These are phyloP conservation scores for Embiotoca jacksoni DNA, from an alignment of 2,113 vertebrate species.

Conservation along the genomic window DNA sequence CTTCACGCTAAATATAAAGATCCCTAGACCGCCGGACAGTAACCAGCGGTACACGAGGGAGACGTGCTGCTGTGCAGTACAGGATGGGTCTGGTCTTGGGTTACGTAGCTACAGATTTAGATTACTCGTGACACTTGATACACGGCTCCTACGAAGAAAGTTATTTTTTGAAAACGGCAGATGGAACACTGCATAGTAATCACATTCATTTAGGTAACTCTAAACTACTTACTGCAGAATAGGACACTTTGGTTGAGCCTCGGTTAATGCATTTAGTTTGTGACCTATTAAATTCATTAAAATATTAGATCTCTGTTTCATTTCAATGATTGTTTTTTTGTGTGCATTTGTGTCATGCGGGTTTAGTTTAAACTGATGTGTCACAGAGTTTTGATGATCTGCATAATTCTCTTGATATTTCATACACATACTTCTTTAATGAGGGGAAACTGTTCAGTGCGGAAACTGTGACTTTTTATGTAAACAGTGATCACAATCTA, in stretches of 20 bases:
- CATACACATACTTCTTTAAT: background rate
- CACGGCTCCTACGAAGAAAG: conserved; percentile 22
- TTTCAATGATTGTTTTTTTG: background rate
- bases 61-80: conserved; percentile 30
- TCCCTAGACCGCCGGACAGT: conserved; percentile 28
- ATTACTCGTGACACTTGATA: conserved; percentile 30
- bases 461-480: background rate
- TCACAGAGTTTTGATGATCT: no score
- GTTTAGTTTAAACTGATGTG: no score
- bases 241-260: no score
- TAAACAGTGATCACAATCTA: background rate
- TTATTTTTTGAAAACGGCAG: conserved; percentile 30
- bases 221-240: background rate
- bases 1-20: conserved; percentile 62
- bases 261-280: no score
- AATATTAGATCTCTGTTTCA: background rate
- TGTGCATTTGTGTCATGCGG: background rate
- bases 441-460: background rate
- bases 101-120: conserved; percentile 32
- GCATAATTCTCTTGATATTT: no score
- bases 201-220: background rate
- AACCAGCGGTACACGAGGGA: conserved; percentile 36
- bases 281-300: background rate
- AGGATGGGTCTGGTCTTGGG: conserved; percentile 3
- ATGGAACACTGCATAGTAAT: background rate